These are phyloP conservation scores for Cheilinus undulatus DNA, from an alignment of 2,113 vertebrate species.

Conservation along the genomic window DNA sequence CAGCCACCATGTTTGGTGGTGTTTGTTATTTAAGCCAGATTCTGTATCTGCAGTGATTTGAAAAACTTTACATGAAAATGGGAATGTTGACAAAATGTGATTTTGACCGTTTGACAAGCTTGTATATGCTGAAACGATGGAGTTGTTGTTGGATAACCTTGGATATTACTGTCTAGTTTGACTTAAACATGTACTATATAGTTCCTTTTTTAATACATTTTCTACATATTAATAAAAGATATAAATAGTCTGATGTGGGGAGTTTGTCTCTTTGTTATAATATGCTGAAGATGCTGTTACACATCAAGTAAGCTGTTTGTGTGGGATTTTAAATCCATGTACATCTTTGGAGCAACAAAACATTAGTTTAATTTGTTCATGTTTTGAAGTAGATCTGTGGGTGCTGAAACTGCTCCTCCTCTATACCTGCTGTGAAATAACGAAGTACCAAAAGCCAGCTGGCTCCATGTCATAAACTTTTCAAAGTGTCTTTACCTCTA, in stretches of 20 bases:
- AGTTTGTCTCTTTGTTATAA: slow-evolving; percentile 22
- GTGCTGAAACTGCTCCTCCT: background rate
- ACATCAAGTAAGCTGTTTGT: background rate
- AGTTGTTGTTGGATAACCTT: slow-evolving; percentile 82
- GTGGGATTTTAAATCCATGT: no score
- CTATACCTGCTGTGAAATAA: slow-evolving; percentile 32
- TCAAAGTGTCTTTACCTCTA: slow-evolving; percentile 50
- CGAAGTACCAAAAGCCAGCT: slow-evolving; percentile 9
- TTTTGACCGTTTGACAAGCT: slow-evolving; percentile 73
- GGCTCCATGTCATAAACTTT: slow-evolving; percentile 33
- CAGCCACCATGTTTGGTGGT: slow-evolving; percentile 12
- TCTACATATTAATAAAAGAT: slow-evolving; percentile 99
- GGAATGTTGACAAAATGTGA: slow-evolving; percentile 68
- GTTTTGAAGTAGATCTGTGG: background rate
- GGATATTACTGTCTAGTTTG: slow-evolving; percentile 92
- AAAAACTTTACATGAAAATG: slow-evolving; percentile 73
- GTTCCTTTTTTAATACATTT: slow-evolving; percentile 99
- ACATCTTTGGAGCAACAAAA: background rate
- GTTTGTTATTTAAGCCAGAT: slow-evolving; percentile 42
- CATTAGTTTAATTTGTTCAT: background rate
- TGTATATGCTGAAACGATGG: slow-evolving; percentile 64
- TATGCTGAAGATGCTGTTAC: background rate
- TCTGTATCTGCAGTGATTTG: slow-evolving; percentile 55
- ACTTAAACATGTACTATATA: slow-evolving; percentile 96
- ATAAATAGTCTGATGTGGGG: slow-evolving; percentile 78